A percentile compares a stretch with the other conserved stretches of the same genome.
Conservation (phyloP, 2,888 invertebrate genomes). For the Cacoxenus indagator region DNA sequence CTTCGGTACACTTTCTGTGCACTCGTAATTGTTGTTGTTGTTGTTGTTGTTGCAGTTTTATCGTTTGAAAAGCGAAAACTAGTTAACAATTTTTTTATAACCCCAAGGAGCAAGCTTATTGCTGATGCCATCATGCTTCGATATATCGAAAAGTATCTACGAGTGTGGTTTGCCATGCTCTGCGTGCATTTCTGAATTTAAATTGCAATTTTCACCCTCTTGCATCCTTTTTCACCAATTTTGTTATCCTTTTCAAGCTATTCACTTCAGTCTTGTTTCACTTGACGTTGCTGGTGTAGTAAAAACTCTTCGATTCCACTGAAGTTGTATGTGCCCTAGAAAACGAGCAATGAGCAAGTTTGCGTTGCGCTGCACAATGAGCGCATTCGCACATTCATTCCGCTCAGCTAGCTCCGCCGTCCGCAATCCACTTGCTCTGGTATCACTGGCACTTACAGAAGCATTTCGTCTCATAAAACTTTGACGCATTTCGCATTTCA, state of each 20-base stretch:
- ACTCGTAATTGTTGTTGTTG: background rate
- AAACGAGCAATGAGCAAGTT: background rate
- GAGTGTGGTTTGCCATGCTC: constrained; percentile 9
- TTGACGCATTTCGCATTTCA: constrained; percentile 7
- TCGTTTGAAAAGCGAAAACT: constrained; percentile 20
- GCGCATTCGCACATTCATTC: background rate
- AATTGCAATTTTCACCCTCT: constrained; percentile 11
- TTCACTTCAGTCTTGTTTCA: background rate
- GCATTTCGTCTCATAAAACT: constrained; percentile 20
- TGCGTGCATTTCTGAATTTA: constrained; percentile 21
- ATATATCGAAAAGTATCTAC: background rate
- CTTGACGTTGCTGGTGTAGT: background rate
- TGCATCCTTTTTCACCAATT: background rate
- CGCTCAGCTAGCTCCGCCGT: background rate
- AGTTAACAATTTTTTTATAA: constrained; percentile 21
- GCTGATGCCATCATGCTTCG: background rate
- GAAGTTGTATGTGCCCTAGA: constrained; percentile 8
- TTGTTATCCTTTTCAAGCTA: background rate
- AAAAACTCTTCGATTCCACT: constrained; percentile 11
- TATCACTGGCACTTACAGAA: background rate
- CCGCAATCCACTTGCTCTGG: background rate
- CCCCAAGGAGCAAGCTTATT: constrained; percentile 8
- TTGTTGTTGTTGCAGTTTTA: constrained; percentile 14
- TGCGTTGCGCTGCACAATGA: background rate
- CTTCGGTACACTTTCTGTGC: background rate